Base-by-base conservation (phyloP, 2,797 vertebrate genomes). In the Huso huso region DNA sequence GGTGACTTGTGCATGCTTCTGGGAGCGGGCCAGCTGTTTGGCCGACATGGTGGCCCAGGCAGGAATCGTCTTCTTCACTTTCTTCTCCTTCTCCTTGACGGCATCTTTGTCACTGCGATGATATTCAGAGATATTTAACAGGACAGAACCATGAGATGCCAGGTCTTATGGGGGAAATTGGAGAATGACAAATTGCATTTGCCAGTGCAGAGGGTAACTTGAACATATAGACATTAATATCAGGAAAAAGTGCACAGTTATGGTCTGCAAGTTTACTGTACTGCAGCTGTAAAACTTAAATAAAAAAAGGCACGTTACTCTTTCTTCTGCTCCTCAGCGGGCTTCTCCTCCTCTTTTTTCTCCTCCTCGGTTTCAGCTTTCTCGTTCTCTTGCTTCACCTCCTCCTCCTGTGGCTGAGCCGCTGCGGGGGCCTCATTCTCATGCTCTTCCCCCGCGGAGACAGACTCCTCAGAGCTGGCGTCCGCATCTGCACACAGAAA, bases 51-150 rank as follows among this genome's bases (percentile, higher is more conserved):
- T 96, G n/a, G 96, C 97, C 97, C 97, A 99, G 0, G 93, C 89
- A 12, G 97, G 97, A 78, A 99, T 96, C 49, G 93, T 96, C 86
- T 92, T 90, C 76, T 95, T 99, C 84, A 97, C 89, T 77, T 97
- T 99, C 88, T 96, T 98, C 76, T 82, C 88, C 84, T 98, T 98
- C 79, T 93, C 88, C 69, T 88, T 74, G 1, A 88, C 82, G 51
- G 88, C 93, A 62, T 98, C 95, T 71, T 91, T 92, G 69, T 90
- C 82, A 77, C 90, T 92, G 84, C 68, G 62, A 62, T 37, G 23
- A 37, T 37, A 37, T 37, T 2, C 23, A 37, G 4, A 37, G 23
- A 4, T 37, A 37, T 37, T 37, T 37, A 37, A 37, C 23, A 37
- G 23, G 2, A 37, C 23, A 37, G 23, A 37, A 37, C 23, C 23